These are phyloP conservation scores for Plusia festucae DNA, from an alignment of 2,888 invertebrate genomes.

Conservation along the genomic window DNA sequence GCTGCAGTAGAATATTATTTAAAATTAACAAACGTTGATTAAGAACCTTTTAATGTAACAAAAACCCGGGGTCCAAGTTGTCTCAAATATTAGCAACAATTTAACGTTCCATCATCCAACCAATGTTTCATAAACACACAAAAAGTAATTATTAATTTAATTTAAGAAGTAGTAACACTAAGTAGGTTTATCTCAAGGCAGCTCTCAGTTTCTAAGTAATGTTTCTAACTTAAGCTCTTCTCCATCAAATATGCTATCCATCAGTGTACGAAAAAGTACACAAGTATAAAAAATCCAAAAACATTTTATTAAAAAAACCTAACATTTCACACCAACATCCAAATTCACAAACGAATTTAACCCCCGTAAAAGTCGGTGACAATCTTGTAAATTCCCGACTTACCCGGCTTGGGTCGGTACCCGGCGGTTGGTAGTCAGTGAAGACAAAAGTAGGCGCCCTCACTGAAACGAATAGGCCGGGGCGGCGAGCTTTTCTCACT, in stretches of 20 bases:
- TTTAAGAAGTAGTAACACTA: too few relatives aligned
- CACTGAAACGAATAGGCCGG: slow-evolving; percentile 86
- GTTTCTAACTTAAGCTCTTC: background rate
- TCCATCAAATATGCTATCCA: background rate
- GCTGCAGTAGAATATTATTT: too few relatives aligned
- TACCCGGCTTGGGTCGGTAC: slow-evolving; percentile 60
- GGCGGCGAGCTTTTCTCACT: slow-evolving; percentile 88
- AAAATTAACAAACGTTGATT: too few relatives aligned
- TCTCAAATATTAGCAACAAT: too few relatives aligned
- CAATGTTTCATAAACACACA: too few relatives aligned
- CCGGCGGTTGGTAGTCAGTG: slow-evolving; percentile 54
- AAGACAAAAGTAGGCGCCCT: slow-evolving; percentile 85
- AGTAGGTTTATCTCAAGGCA: too few relatives aligned
- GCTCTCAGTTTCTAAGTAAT: background rate
- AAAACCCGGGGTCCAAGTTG: too few relatives aligned
- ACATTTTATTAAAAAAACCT: background rate
- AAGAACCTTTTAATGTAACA: too few relatives aligned
- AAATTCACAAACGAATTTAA: slow-evolving; percentile 20
- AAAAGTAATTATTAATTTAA: too few relatives aligned
- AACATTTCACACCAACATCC: background rate
- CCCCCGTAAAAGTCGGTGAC: slow-evolving; percentile 37
- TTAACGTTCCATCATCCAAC: too few relatives aligned
- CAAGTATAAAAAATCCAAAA: background rate
- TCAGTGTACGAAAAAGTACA: background rate
- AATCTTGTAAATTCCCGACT: slow-evolving; percentile 62